A percentile compares a stretch with the other conserved stretches of the same genome.
Evolutionary conservation across 2,113 vertebrate genomes (phyloP).

Genomic region (Spea multiplicata): DNA sequence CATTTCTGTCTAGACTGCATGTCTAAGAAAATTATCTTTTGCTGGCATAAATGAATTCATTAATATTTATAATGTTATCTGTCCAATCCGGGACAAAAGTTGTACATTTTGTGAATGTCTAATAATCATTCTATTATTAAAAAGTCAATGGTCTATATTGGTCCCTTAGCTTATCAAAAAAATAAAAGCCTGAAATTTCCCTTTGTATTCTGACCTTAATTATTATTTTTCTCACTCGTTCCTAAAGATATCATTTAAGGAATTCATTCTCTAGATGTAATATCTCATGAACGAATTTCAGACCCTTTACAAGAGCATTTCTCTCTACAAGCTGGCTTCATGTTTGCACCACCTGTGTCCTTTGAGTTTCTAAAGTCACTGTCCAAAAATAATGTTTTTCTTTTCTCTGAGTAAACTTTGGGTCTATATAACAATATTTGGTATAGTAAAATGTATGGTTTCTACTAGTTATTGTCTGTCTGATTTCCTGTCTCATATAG

Average conservation of each 20-base stretch:
- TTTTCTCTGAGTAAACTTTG: no score
- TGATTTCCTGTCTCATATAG: no score
- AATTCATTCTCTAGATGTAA: neutral
- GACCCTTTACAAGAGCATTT: neutral
- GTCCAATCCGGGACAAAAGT: slow-evolving; percentile 28
- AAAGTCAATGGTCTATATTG: neutral
- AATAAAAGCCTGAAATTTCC: neutral
- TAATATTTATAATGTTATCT: slow-evolving; percentile 43
- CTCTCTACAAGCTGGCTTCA: neutral
- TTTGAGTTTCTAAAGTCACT: no score
- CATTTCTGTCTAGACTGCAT: slow-evolving; percentile 37
- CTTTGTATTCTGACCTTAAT: slow-evolving; percentile 12
- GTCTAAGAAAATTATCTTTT: slow-evolving; percentile 32
- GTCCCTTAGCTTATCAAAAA: neutral
- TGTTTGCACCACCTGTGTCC: no score
- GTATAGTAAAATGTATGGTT: no score
- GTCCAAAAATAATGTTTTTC: no score
- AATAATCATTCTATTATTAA: slow-evolving; percentile 31
- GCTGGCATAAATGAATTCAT: slow-evolving; percentile 34
- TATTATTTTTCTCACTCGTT: neutral
- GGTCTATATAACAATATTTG: no score
- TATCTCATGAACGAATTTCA: neutral
- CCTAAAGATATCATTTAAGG: neutral
- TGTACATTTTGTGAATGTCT: slow-evolving; percentile 28
- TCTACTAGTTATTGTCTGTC: no score